phyloP scores from a whole-genome alignment of 2,888 invertebrate genomes.

The Ophion ellenae region DNA sequence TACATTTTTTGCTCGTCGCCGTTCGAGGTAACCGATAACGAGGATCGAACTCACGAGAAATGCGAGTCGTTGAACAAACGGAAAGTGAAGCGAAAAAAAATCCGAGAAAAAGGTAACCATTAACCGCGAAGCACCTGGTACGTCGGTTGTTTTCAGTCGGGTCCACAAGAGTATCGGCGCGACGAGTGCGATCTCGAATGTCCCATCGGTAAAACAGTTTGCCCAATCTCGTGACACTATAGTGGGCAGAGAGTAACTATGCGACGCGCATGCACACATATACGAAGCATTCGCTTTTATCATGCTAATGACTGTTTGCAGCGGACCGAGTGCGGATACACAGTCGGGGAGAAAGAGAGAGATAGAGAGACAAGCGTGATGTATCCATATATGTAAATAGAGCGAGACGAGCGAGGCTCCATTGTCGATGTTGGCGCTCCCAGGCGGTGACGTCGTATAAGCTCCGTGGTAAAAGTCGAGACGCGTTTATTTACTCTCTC shows the following conservation, averaged over 20 bases:
- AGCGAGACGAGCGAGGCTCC: slow-evolving; percentile 11
- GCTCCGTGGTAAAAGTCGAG: slow-evolving; percentile 23
- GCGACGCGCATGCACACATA: slow-evolving; percentile 9
- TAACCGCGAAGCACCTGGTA: not conserved
- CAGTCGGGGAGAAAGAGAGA: slow-evolving; percentile 3
- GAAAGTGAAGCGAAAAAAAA: not conserved
- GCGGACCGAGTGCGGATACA: slow-evolving; percentile 10
- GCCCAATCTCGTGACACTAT: slow-evolving; percentile 32
- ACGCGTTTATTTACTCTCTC: not conserved
- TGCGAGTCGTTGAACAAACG: not conserved
- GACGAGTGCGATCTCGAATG: slow-evolving; percentile 11
- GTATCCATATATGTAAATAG: slow-evolving; percentile 9
- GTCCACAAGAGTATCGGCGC: not conserved
- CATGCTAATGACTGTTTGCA: slow-evolving; percentile 65
- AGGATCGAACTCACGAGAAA: not conserved
- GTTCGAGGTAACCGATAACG: not conserved
- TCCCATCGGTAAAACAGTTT: slow-evolving; percentile 53
- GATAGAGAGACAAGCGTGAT: slow-evolving; percentile 10
- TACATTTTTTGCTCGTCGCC: not conserved
- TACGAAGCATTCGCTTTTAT: slow-evolving; percentile 49
- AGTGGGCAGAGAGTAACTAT: slow-evolving; percentile 29
- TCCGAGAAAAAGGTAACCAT: not conserved
- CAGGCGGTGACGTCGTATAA: slow-evolving; percentile 53
- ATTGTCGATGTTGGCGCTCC: slow-evolving; percentile 51
- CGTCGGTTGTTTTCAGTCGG: not conserved